phyloP scores from a whole-genome alignment of 2,888 invertebrate species.

The Aleiodes leptofemur region DNA sequence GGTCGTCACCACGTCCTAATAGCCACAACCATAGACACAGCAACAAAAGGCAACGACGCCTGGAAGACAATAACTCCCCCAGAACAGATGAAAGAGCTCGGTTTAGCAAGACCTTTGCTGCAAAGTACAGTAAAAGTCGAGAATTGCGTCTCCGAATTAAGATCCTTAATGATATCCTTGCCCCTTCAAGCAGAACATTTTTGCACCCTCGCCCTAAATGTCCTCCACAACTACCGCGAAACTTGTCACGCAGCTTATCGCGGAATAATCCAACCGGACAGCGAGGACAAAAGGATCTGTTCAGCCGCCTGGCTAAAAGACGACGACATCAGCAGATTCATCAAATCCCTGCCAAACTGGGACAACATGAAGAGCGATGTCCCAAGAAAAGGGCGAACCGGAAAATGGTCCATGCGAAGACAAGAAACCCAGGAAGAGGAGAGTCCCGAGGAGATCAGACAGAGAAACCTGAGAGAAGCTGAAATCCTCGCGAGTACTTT shows the following conservation, averaged over 20 bases:
- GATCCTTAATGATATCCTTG: slow-evolving; percentile 82
- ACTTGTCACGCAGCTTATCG: slow-evolving; percentile 85
- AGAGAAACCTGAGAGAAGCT: slow-evolving; percentile 90
- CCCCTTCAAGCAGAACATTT: slow-evolving; percentile 87
- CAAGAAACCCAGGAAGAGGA: slow-evolving; percentile 82
- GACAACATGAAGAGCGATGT: slow-evolving; percentile 79
- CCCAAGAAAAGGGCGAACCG: slow-evolving; percentile 67
- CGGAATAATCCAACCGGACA: slow-evolving; percentile 86
- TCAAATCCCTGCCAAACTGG: slow-evolving; percentile 92
- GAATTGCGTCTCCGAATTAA: slow-evolving; percentile 81
- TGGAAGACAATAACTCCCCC: slow-evolving; percentile 87
- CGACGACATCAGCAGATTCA: slow-evolving; percentile 94
- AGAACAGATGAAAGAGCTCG: slow-evolving; percentile 81
- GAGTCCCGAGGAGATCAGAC: slow-evolving; percentile 86
- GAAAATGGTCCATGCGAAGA: slow-evolving; percentile 73
- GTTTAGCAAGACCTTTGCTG: slow-evolving; percentile 81
- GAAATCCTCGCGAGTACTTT: slow-evolving; percentile 94
- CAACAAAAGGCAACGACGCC: slow-evolving; percentile 85
- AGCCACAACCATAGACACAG: slow-evolving; percentile 81
- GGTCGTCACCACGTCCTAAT: slow-evolving; percentile 84
- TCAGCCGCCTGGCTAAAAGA: slow-evolving; percentile 95
- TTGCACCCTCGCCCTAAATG: slow-evolving; percentile 83
- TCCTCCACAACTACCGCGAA: slow-evolving; percentile 84
- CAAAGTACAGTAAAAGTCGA: slow-evolving; percentile 85
- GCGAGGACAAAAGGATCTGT: slow-evolving; percentile 86